Percentiles rank a stretch among this genome's conserved stretches.
Conservation (phyloP, 2,113 vertebrate species). For the Romanogobio albipinnatus region DNA sequence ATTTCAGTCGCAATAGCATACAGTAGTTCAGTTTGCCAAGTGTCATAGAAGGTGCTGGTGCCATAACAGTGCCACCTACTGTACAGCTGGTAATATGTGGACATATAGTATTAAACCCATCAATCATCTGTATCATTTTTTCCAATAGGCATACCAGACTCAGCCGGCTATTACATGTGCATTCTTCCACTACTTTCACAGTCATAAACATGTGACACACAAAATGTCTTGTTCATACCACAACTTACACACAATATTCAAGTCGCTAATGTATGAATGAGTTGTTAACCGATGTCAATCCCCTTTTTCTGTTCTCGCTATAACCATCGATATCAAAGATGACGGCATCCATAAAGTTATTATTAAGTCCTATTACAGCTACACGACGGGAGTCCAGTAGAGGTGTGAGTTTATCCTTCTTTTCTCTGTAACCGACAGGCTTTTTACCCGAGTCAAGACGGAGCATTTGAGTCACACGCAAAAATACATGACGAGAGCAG, state of each 20-base stretch:
- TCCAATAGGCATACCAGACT: background rate
- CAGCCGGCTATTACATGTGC: background rate
- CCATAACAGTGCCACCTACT: slow-evolving; percentile 54
- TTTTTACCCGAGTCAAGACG: too few species aligned
- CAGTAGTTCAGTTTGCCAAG: slow-evolving; percentile 34
- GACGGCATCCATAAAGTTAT: too few species aligned
- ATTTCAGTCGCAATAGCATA: slow-evolving; percentile 29
- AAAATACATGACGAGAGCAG: too few species aligned
- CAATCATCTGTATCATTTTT: background rate
- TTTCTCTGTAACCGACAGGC: too few species aligned
- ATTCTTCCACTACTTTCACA: background rate
- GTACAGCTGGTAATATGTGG: slow-evolving; percentile 12
- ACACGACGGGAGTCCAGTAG: too few species aligned
- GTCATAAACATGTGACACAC: background rate
- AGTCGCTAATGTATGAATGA: background rate
- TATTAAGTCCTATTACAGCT: too few species aligned
- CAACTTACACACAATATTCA: background rate
- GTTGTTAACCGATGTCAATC: too few species aligned
- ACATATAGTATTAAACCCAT: background rate
- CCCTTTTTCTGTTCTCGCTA: too few species aligned
- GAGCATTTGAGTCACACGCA: too few species aligned
- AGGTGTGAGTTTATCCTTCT: too few species aligned
- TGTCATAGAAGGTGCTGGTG: slow-evolving; percentile 1
- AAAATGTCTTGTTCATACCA: background rate
- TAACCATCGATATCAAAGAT: too few species aligned